These are phyloP conservation scores for Lordiphosa clarofinis DNA, from an alignment of 1,140 invertebrate species.

Conservation along the genomic window DNA sequence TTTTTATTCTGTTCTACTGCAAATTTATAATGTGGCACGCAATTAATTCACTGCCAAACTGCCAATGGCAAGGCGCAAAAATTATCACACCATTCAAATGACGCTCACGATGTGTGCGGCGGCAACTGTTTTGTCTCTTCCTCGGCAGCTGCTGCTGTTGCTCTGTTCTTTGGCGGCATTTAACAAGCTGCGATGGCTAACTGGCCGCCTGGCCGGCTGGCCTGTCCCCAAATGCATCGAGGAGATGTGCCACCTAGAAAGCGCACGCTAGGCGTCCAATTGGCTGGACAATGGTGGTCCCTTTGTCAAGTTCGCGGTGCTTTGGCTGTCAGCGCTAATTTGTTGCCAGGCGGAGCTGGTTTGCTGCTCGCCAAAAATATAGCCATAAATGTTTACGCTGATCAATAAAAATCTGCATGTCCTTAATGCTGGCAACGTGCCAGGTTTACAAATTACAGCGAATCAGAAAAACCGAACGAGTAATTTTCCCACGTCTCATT, in stretches of 20 bases:
- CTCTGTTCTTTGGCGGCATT: conserved; percentile 66
- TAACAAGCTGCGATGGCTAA: conserved; percentile 52
- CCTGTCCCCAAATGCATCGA: conserved; percentile 17
- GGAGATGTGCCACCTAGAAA: conserved; percentile 68
- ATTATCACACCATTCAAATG: conserved; percentile 77
- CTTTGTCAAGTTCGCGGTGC: conserved; percentile 48
- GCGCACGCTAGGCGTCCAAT: conserved; percentile 75
- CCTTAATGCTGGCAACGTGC: conserved; percentile 64
- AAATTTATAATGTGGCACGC: conserved; percentile 75
- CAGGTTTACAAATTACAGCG: conserved; percentile 68
- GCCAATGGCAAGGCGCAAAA: conserved; percentile 55
- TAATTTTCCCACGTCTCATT: conserved; percentile 74
- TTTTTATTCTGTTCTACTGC: conserved; percentile 35
- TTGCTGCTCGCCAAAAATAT: conserved; percentile 46
- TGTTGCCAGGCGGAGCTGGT: conserved; percentile 38
- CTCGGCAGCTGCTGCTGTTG: conserved; percentile 6
- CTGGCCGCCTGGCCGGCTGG: conserved; percentile 37
- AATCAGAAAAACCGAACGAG: conserved; percentile 16
- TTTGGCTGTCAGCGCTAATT: conserved; percentile 73
- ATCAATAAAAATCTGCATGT: conserved; percentile 67
- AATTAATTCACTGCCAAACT: conserved; percentile 73
- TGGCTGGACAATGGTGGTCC: conserved; percentile 57
- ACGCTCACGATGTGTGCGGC: conserved; percentile 56
- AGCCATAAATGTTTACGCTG: conserved; percentile 65
- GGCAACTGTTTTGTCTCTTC: conserved; percentile 22